A percentile compares a stretch with the other conserved stretches of the same genome.
phyloP scores from a whole-genome alignment of 1,140 invertebrate genomes.

The Rhyzopertha dominica region DNA sequence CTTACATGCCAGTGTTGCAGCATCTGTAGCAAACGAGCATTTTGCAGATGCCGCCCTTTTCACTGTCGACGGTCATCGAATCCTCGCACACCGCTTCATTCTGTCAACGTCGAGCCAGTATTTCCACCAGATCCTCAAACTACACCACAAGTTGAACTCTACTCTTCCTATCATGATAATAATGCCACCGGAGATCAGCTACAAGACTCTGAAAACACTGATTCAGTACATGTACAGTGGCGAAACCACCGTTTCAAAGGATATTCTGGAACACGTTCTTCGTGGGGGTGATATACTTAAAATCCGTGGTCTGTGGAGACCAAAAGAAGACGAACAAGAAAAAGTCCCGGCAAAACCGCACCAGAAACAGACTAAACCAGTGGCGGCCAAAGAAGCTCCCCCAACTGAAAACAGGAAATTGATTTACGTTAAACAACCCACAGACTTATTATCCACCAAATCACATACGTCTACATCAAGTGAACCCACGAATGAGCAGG shows the following conservation, averaged over 20 bases:
- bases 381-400: too few species aligned
- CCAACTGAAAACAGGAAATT: too few species aligned
- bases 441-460: too few species aligned
- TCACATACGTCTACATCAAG: too few species aligned
- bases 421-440: too few species aligned
- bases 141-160: conserved; percentile 52
- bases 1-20: conserved; percentile 73
- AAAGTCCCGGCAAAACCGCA: too few species aligned
- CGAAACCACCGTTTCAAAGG: conserved; percentile 78
- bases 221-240: conserved; percentile 83
- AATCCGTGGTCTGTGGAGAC: conserved; percentile 66
- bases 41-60: conserved; percentile 81
- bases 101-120: conserved; percentile 69
- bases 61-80: conserved; percentile 72
- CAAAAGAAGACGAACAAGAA: conserved; percentile 51
- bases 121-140: conserved; percentile 52
- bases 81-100: conserved; percentile 81
- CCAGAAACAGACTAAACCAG: too few species aligned
- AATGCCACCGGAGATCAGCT: conserved; percentile 73
- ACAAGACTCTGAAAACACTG: conserved; percentile 70
- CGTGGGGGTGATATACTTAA: conserved; percentile 74
- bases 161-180: conserved; percentile 63
- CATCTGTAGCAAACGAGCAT: conserved; percentile 65
- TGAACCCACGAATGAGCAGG: too few species aligned
- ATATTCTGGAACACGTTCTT: conserved; percentile 70